A percentile compares a stretch with the other conserved stretches of the same genome.
Conservation (phyloP, 2,113 vertebrate species). For the Charina bottae region DNA sequence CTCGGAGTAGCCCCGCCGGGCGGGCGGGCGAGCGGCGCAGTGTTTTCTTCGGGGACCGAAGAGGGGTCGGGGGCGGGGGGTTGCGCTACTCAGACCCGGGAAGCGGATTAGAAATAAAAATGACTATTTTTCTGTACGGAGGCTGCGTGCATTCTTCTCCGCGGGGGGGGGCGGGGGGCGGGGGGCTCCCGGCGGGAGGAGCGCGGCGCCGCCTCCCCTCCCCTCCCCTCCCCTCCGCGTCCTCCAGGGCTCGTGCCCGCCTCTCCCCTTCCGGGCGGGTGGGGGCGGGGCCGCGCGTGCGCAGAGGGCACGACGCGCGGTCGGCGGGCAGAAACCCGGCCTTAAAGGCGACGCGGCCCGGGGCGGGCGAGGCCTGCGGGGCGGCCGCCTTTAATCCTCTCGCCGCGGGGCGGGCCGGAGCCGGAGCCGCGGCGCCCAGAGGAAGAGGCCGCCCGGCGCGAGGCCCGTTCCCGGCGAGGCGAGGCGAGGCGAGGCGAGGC, state of each 20-base stretch:
- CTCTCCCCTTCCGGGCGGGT: accelerated
- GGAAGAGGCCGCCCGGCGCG: not conserved
- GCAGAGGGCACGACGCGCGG: not conserved
- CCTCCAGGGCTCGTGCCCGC: not conserved
- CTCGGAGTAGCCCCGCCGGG: conserved; percentile 71
- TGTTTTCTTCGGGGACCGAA: too few species aligned
- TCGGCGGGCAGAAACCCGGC: too few species aligned
- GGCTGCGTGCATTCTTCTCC: not conserved
- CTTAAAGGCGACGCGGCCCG: not conserved
- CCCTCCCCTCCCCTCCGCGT: too few species aligned
- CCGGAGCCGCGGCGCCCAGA: not conserved
- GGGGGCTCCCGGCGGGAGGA: too few species aligned
- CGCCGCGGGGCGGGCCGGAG: not conserved
- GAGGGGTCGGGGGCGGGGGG: conserved; percentile 29
- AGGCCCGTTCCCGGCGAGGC: too few species aligned
- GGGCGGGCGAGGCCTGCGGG: not conserved
- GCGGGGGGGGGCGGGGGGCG: not conserved
- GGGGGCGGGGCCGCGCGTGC: not conserved
- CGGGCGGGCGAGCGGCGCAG: too few species aligned
- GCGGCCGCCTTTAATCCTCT: not conserved
- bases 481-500: too few species aligned
- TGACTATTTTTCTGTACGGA: conserved; percentile 12
- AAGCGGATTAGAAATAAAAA: not conserved
- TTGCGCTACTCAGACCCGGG: conserved; percentile 8
- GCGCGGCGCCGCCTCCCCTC: too few species aligned